phyloP scores from a whole-genome alignment of 2,888 invertebrate species.

The Theristus sp. region DNA sequence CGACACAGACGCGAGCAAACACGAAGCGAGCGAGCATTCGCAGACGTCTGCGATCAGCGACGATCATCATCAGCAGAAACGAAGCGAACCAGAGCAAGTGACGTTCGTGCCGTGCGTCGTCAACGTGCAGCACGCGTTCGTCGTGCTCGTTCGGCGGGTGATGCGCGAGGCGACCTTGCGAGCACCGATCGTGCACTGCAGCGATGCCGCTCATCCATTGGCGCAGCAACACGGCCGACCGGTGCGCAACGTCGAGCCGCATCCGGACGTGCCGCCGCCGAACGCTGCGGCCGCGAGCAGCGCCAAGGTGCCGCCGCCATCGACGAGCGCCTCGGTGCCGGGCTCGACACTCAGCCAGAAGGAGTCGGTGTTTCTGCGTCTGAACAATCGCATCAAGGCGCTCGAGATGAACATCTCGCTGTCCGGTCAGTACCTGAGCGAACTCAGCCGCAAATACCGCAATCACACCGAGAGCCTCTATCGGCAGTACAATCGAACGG shows the following conservation, averaged over 20 bases:
- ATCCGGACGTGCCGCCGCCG: not conserved
- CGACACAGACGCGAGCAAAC: too few species aligned
- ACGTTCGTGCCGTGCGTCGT: not conserved
- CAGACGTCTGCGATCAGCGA: too few species aligned
- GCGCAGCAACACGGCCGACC: not conserved
- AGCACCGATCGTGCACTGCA: not conserved
- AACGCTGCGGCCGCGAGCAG: too few species aligned
- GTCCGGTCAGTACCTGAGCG: slow-evolving; percentile 85
- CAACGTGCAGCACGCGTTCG: too few species aligned
- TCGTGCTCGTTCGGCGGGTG: too few species aligned
- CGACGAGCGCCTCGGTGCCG: slow-evolving; percentile 4
- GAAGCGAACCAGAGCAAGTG: too few species aligned
- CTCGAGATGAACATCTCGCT: slow-evolving; percentile 90
- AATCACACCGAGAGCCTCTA: slow-evolving; percentile 68
- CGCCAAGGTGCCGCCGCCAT: too few species aligned
- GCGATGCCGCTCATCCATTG: not conserved
- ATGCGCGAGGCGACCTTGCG: not conserved
- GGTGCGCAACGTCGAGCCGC: not conserved
- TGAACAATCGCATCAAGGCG: slow-evolving; percentile 67
- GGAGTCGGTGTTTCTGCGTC: slow-evolving; percentile 81
- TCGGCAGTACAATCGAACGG: slow-evolving; percentile 35
- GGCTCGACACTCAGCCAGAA: slow-evolving; percentile 42
- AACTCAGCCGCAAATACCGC: slow-evolving; percentile 48
- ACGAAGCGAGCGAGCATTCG: too few species aligned
- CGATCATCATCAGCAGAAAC: too few species aligned